Conservation (phyloP, 2,797 vertebrate genomes). For the Gallinago nigripennis region DNA sequence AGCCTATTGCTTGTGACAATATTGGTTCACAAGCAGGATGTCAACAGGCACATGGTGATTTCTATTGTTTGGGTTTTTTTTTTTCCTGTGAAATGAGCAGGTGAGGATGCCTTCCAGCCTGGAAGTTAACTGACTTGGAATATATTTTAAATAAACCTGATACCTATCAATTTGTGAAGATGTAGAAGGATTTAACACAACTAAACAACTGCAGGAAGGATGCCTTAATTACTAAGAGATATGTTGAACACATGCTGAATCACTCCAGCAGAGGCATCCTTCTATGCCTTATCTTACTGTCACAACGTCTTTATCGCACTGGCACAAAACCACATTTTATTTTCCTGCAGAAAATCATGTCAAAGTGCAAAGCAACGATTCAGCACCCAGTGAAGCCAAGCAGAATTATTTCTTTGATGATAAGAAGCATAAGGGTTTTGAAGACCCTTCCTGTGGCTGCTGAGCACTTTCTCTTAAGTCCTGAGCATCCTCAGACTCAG, state of each 20-base stretch:
- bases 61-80: background rate
- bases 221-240: background rate
- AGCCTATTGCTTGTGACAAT: constrained; percentile 36
- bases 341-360: background rate
- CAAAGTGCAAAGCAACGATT: background rate
- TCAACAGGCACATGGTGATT: background rate
- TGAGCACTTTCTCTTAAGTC: background rate
- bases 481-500: background rate
- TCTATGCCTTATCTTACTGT: background rate
- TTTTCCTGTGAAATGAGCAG: constrained; percentile 48
- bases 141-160: background rate
- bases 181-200: background rate
- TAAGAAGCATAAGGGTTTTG: background rate
- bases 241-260: background rate
- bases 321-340: background rate
- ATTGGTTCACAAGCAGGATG: constrained; percentile 53
- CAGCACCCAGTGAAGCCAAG: background rate
- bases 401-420: background rate
- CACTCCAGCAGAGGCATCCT: background rate
- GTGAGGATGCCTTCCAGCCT: constrained; percentile 9
- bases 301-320: background rate
- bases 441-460: background rate
- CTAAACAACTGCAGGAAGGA: background rate
- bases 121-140: background rate
- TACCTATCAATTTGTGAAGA: background rate